Percentiles rank a stretch among this genome's conserved stretches.
These are phyloP conservation scores for Todiramphus chloris DNA, from an alignment of 2,113 vertebrate genomes.

Conservation along the genomic window DNA sequence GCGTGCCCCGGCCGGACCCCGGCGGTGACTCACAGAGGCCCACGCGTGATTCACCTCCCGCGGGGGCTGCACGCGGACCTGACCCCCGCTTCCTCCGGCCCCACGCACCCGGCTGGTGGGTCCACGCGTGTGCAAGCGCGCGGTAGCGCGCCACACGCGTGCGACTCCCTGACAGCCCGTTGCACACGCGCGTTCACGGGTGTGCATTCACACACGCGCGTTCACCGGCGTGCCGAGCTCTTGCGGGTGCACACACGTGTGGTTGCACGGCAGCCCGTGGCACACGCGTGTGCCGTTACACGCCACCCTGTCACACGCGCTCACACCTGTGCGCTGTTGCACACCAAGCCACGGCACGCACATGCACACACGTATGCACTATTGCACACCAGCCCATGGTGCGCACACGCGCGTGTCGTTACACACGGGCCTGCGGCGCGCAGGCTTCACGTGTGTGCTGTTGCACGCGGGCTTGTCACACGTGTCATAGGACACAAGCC, in stretches of 20 bases:
- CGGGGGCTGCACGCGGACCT: too few species aligned
- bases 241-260: rapidly evolving
- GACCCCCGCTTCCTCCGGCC: too few species aligned
- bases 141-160: neutral
- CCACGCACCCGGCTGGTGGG: neutral
- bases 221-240: neutral
- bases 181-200: too few species aligned
- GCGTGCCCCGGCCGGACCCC: neutral
- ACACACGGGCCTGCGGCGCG: neutral
- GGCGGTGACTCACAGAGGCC: neutral
- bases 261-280: neutral
- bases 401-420: too few species aligned
- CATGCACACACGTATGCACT: too few species aligned
- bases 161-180: neutral
- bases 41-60: too few species aligned
- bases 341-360: neutral
- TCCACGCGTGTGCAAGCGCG: neutral
- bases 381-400: neutral
- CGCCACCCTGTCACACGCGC: neutral
- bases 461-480: too few species aligned
- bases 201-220: neutral
- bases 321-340: neutral
- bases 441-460: too few species aligned
- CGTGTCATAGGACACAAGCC: too few species aligned
- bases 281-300: neutral